These are phyloP conservation scores for Drosophila pallidifrons DNA, from an alignment of 1,140 invertebrate genomes.

Conservation along the genomic window DNA sequence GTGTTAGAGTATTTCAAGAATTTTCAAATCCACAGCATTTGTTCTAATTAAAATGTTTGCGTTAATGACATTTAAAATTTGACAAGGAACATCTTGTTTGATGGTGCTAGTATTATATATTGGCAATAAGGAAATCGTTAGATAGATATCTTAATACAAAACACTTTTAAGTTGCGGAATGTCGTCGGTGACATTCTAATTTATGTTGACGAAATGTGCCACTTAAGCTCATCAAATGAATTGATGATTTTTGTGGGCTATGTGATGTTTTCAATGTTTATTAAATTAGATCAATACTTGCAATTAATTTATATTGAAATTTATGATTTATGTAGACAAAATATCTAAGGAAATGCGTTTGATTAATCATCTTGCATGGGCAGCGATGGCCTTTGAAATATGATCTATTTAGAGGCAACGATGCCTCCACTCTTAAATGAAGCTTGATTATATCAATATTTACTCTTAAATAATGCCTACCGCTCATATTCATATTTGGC, in stretches of 20 bases:
- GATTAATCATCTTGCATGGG: no score
- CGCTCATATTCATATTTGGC: not conserved
- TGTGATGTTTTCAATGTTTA: no score
- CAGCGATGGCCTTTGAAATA: no score
- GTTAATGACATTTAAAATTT: conserved; percentile 3
- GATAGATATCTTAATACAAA: conserved; percentile 48
- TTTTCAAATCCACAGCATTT: not conserved
- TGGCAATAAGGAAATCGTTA: conserved; percentile 8
- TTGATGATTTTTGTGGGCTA: no score
- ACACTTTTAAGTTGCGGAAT: not conserved
- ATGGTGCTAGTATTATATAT: conserved; percentile 10
- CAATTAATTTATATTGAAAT: no score
- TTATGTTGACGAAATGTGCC: not conserved
- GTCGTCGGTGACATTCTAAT: conserved; percentile 1
- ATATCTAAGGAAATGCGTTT: no score
- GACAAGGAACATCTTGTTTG: conserved; percentile 14
- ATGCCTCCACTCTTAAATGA: not conserved
- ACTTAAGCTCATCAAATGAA: no score
- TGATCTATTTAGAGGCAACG: not conserved
- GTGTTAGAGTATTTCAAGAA: conserved; percentile 1
- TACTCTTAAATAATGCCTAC: not conserved
- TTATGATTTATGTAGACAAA: no score
- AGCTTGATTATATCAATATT: not conserved
- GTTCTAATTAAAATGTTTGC: conserved; percentile 6
- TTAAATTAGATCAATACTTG: no score